phyloP scores from a whole-genome alignment of 2,888 invertebrate species.

The Lagria hirta region DNA sequence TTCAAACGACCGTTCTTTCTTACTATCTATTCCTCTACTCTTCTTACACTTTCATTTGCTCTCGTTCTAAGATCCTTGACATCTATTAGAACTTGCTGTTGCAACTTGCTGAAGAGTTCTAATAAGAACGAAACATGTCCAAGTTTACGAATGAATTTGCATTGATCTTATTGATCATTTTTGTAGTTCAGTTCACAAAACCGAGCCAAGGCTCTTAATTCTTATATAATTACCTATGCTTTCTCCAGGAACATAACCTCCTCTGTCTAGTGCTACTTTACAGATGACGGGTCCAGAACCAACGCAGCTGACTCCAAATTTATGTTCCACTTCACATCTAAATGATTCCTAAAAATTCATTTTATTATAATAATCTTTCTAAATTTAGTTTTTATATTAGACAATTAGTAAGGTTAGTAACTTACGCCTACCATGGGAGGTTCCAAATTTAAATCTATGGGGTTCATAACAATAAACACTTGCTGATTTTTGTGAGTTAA shows the following conservation, averaged over 20 bases:
- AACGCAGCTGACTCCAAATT: conserved; percentile 84
- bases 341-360: conserved; percentile 70
- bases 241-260: conserved; percentile 94
- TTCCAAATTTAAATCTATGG: conserved; percentile 88
- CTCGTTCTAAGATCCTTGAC: too few relatives aligned
- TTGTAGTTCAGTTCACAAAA: too few relatives aligned
- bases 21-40: too few relatives aligned
- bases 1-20: too few relatives aligned
- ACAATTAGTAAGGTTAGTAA: conserved; percentile 17
- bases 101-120: too few relatives aligned
- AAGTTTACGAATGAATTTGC: too few relatives aligned
- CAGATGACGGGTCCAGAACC: conserved; percentile 86
- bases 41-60: too few relatives aligned
- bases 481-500: conserved; percentile 93
- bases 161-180: too few relatives aligned
- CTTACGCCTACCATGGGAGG: conserved; percentile 84
- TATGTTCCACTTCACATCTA: conserved; percentile 88
- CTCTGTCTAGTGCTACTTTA: conserved; percentile 82
- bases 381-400: too few relatives aligned
- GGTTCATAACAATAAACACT: conserved; percentile 96
- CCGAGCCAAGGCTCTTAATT: too few relatives aligned
- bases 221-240: conserved; percentile 83
- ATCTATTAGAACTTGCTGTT: too few relatives aligned
- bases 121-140: too few relatives aligned
- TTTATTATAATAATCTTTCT: conserved; percentile 33